Base-by-base conservation (phyloP, 2,888 invertebrate species). In the Drosophila heteroneura region DNA sequence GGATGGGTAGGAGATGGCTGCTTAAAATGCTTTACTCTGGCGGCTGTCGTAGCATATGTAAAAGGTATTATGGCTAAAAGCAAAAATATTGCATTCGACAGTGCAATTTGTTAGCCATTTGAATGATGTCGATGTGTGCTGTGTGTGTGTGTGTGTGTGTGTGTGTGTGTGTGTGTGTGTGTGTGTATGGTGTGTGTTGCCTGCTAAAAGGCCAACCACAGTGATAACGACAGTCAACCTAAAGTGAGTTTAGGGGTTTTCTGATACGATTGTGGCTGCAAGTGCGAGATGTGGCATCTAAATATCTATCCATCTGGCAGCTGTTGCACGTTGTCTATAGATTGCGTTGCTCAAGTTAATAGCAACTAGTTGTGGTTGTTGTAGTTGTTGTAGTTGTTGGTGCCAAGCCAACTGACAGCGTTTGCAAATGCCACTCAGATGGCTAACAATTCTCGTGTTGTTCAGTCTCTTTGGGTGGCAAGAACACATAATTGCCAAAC, bases 81-180 rank as follows among this genome's bases (percentile, higher is more conserved):
- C 83, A 85, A 88, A 91, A 90, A 90, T 90, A 90, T 90, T 90
- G 89, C 90, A 88, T 83, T 91, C 89, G 91, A 90, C 90, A 90
- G 89, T 90, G 91, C 91, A 91, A 89, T 89, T 89, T 91, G 89
- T 89, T 90, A 89, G 89, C 82, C 82, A 79, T 85, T 85, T 85
- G 90, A 90, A 85, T 90, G 88, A 90, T 85, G 85, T 85, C 70
- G 79, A 28, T 60, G 37, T 66, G 54, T 44, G 51, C 19, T 28
- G 41, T 33, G 39, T 2, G 69, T 16, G 14, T n/a, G n/a, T n/a
- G n/a, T 5, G 44, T 59, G 60, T 9, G 53, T 6, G 1, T 22
- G 33, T 39, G 68, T 14, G 22, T 22, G 28, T 47, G 61, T 54
- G 52, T 60, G 39, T 26, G 33, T 56, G 33, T 33, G 6, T 33